A percentile compares a stretch with the other conserved stretches of the same genome.
Conservation (phyloP, 2,113 vertebrate species). For the Anolis carolinensis region DNA sequence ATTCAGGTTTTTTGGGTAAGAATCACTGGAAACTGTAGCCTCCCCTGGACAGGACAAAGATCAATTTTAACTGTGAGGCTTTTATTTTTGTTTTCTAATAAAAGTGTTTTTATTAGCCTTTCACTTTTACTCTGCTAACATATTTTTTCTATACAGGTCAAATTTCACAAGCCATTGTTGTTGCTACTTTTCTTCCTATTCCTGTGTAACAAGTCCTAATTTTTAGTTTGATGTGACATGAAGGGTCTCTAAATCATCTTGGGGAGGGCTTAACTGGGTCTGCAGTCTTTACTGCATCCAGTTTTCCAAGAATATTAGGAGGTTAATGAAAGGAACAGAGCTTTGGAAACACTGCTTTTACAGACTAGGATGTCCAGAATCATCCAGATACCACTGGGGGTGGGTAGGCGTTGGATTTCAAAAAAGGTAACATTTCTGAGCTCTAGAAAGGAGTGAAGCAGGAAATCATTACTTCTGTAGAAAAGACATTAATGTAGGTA, state of each 20-base stretch:
- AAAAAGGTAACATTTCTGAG: no score
- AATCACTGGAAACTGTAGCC: slow-evolving; percentile 5
- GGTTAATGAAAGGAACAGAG: neutral
- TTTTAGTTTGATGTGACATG: neutral
- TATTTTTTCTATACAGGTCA: neutral
- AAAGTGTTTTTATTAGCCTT: slow-evolving; percentile 14
- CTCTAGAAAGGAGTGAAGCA: neutral
- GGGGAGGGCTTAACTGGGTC: neutral
- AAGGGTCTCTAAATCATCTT: neutral
- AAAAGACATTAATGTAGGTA: neutral
- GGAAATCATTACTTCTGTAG: neutral
- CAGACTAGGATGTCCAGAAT: no score
- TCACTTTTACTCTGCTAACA: neutral
- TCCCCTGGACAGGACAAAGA: neutral
- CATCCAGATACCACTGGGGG: no score
- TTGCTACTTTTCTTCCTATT: neutral
- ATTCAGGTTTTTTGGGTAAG: neutral
- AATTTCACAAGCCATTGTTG: neutral
- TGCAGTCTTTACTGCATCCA: neutral
- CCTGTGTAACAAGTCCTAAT: neutral
- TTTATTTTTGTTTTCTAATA: slow-evolving; percentile 27
- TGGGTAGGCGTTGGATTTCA: no score
- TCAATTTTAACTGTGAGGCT: slow-evolving; percentile 17
- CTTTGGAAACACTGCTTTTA: no score
- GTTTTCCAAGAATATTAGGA: neutral